Evolutionary conservation across 2,888 invertebrate genomes (phyloP).

Genomic region (Ariolimax columbianus): DNA sequence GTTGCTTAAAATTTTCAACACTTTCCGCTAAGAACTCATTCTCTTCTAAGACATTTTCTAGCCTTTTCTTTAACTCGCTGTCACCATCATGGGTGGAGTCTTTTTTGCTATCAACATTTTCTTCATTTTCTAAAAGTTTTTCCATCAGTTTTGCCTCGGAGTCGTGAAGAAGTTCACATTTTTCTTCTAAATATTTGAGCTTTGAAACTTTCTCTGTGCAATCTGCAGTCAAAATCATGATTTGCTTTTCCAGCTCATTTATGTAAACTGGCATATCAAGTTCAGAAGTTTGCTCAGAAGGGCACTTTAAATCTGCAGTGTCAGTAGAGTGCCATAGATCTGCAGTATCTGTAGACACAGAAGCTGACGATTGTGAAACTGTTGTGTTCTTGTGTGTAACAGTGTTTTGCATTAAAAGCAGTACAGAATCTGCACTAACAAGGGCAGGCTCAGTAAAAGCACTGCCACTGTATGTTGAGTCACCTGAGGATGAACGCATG

Average conservation of each 20-base stretch:
- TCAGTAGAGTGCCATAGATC: slow-evolving; percentile 28
- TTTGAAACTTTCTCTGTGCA: slow-evolving; percentile 50
- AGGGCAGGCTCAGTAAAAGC: neutral
- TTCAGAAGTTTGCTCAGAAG: slow-evolving; percentile 34
- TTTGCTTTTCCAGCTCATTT: slow-evolving; percentile 25
- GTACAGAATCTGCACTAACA: slow-evolving; percentile 15
- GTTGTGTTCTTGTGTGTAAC: neutral
- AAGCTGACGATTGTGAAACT: neutral
- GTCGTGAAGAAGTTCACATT: slow-evolving; percentile 68
- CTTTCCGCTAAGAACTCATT: slow-evolving; percentile 53
- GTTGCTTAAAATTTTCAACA: slow-evolving; percentile 49
- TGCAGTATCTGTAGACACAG: slow-evolving; percentile 13
- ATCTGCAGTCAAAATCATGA: neutral
- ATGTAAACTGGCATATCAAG: neutral
- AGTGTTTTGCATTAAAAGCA: slow-evolving; percentile 5
- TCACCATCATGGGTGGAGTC: neutral
- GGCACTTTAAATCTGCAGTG: slow-evolving; percentile 13
- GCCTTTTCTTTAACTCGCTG: slow-evolving; percentile 47
- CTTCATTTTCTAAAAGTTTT: slow-evolving; percentile 70
- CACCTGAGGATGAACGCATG: slow-evolving; percentile 9
- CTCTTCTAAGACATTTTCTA: slow-evolving; percentile 51
- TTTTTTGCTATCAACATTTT: slow-evolving; percentile 24
- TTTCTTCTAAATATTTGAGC: slow-evolving; percentile 65
- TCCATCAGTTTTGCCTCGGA: slow-evolving; percentile 74
- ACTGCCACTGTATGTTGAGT: neutral